These are phyloP conservation scores for Pseudochirops cupreus DNA, from an alignment of 2,797 vertebrate genomes.

Conservation along the genomic window DNA sequence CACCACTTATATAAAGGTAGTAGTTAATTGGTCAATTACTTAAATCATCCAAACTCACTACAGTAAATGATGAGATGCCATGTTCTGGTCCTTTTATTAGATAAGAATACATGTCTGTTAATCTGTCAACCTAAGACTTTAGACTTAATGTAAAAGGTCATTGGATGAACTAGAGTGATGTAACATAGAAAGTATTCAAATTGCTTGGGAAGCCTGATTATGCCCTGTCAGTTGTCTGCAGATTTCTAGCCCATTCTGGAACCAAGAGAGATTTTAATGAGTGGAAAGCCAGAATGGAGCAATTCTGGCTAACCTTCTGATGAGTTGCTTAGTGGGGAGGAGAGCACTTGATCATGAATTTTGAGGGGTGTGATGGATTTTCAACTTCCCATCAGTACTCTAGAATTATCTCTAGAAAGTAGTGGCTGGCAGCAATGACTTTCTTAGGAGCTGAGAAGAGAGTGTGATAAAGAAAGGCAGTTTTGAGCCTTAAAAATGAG, in stretches of 20 bases:
- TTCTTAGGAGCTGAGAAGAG: neutral
- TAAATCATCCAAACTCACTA: neutral
- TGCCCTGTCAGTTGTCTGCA: neutral
- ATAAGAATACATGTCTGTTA: neutral
- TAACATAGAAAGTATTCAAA: neutral
- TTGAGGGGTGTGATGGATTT: neutral
- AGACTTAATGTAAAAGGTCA: neutral
- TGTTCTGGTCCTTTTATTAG: neutral
- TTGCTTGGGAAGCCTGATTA: too few relatives aligned
- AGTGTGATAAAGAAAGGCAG: neutral
- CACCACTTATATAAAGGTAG: neutral
- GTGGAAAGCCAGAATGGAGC: neutral
- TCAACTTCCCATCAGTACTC: neutral
- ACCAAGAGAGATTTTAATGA: neutral
- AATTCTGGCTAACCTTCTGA: too few relatives aligned
- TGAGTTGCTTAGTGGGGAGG: too few relatives aligned
- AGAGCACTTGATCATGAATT: neutral
- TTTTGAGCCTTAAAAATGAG: neutral
- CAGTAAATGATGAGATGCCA: neutral
- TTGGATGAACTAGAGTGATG: neutral
- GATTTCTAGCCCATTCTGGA: neutral
- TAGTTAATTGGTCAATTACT: neutral
- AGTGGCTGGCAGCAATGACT: neutral
- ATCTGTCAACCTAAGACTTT: neutral
- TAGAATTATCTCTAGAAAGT: neutral